Evolutionary conservation across 2,797 vertebrate species (phyloP).

Genomic region (Nothura maculosa): DNA sequence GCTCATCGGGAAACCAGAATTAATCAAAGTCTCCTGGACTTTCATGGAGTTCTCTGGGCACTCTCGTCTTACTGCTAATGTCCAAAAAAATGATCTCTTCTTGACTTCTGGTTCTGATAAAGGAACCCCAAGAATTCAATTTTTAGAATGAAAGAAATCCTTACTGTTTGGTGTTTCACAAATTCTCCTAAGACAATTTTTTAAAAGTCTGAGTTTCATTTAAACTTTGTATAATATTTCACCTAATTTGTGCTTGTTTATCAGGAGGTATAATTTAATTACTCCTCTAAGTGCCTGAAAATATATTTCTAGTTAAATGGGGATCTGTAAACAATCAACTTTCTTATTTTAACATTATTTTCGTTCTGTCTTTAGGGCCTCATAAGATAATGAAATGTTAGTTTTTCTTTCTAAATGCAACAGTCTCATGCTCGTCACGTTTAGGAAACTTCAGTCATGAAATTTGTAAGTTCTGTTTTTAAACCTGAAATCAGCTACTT

Average conservation of each 20-base stretch:
- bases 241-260: constrained; percentile 46
- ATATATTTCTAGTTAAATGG: constrained; percentile 38
- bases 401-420: constrained; percentile 20
- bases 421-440: background rate
- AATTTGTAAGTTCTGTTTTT: background rate
- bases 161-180: background rate
- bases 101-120: background rate
- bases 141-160: background rate
- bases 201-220: constrained; percentile 6
- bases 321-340: constrained; percentile 38
- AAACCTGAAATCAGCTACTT: background rate
- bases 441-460: background rate
- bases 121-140: background rate
- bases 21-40: background rate
- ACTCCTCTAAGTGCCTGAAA: constrained; percentile 28
- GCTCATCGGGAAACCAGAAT: background rate
- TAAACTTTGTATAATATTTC: constrained; percentile 39
- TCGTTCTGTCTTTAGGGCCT: constrained; percentile 6
- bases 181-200: background rate
- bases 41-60: fast-evolving
- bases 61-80: background rate
- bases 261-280: constrained; percentile 46
- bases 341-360: constrained; percentile 38
- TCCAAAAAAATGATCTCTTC: background rate
- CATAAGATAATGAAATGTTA: background rate